These are phyloP conservation scores for Ahaetulla prasina DNA, from an alignment of 2,113 vertebrate genomes.

Conservation along the genomic window DNA sequence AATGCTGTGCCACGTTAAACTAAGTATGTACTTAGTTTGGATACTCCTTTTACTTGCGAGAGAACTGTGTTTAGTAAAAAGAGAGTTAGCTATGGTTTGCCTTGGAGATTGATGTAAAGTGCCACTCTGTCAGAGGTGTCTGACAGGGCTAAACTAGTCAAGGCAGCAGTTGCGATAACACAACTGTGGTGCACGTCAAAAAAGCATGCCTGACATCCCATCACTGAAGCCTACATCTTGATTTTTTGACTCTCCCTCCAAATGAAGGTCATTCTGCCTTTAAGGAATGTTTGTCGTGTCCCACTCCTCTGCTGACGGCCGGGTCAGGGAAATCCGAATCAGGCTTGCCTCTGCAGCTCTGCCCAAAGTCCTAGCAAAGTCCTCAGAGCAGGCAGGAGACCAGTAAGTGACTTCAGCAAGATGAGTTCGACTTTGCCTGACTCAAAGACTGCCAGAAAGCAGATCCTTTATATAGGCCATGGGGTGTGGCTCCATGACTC, in stretches of 20 bases:
- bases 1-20: background rate
- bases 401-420: too few species aligned
- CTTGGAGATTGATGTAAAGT: background rate
- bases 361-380: too few species aligned
- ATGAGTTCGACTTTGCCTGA: too few species aligned
- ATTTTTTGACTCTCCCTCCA: background rate
- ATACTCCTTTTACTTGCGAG: background rate
- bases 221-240: background rate
- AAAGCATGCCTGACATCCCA: background rate
- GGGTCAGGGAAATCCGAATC: too few species aligned
- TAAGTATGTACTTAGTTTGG: background rate
- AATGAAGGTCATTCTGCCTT: background rate
- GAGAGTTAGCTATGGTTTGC: background rate
- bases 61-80: background rate
- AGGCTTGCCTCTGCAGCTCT: too few species aligned
- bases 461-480: too few species aligned
- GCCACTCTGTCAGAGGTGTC: background rate
- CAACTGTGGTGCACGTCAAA: background rate
- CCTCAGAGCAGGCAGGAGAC: too few species aligned
- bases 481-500: too few species aligned
- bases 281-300: too few species aligned
- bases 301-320: too few species aligned
- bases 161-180: background rate
- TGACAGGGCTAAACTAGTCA: background rate
- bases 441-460: too few species aligned